These are phyloP conservation scores for Tarsius wallacei DNA, from an alignment of 2,797 vertebrate species.

Conservation along the genomic window DNA sequence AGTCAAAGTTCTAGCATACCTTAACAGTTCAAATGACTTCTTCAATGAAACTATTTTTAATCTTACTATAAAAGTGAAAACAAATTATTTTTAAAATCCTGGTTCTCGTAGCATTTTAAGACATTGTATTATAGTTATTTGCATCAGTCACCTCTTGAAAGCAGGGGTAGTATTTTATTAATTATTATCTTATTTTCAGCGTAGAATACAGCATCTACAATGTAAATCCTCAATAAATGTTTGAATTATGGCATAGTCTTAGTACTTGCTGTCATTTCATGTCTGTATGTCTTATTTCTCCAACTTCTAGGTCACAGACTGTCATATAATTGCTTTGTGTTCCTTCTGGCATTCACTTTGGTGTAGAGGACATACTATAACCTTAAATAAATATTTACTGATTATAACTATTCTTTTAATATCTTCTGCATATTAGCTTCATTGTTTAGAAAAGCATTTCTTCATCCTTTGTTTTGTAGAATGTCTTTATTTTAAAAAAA, in stretches of 20 bases:
- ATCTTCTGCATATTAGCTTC: neutral
- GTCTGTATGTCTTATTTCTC: neutral
- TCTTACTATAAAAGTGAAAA: neutral
- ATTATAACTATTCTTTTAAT: constrained; percentile 21
- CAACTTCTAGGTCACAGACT: neutral
- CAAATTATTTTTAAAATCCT: constrained; percentile 20
- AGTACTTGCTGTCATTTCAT: neutral
- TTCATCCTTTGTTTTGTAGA: neutral
- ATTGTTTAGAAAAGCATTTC: constrained; percentile 22
- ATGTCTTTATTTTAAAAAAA: constrained; percentile 2
- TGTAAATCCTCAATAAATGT: neutral
- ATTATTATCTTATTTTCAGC: neutral
- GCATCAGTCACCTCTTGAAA: neutral
- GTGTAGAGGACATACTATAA: neutral
- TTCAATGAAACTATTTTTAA: neutral
- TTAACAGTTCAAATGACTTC: constrained; percentile 4
- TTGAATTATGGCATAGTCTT: neutral
- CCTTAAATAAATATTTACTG: constrained; percentile 22
- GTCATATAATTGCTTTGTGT: neutral
- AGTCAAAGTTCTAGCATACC: neutral
- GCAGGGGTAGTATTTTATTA: neutral
- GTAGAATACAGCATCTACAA: neutral
- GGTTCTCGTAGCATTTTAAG: neutral
- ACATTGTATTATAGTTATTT: constrained; percentile 22
- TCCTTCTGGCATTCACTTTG: neutral